Conservation (phyloP, 2,888 invertebrate species). For the Drosophila paranaensis region DNA sequence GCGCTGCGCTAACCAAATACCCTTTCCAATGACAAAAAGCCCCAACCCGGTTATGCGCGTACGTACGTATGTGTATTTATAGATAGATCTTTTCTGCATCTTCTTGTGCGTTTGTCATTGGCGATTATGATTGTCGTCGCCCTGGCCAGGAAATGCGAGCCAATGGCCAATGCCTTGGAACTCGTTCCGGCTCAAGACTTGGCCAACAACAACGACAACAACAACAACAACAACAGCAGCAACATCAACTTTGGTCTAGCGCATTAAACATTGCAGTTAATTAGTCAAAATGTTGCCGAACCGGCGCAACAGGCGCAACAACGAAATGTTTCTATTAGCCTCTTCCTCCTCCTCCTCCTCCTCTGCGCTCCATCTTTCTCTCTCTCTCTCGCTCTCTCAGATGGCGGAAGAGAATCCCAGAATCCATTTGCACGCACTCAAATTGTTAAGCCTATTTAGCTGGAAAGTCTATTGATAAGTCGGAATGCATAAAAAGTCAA, state of each 20-base stretch:
- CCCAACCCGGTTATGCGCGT: constrained; percentile 6
- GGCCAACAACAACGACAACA: constrained; percentile 6
- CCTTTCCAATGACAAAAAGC: constrained; percentile 30
- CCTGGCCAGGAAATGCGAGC: constrained; percentile 68
- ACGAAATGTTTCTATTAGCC: constrained; percentile 66
- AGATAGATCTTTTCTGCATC: constrained; percentile 36
- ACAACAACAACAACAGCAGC: constrained; percentile 2
- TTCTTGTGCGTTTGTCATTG: constrained; percentile 66
- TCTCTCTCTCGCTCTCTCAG: not conserved
- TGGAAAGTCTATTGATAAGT: constrained; percentile 15
- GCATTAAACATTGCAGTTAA: constrained; percentile 72
- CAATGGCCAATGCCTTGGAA: constrained; percentile 36
- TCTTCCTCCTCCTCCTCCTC: constrained; percentile 1
- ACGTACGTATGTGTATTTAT: constrained; percentile 10
- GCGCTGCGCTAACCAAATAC: constrained; percentile 33
- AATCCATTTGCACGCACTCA: constrained; percentile 51
- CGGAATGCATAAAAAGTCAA: constrained; percentile 8
- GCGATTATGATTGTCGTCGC: constrained; percentile 75
- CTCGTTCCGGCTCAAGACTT: constrained; percentile 29
- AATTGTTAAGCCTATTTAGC: constrained; percentile 23
- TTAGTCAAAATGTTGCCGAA: constrained; percentile 76
- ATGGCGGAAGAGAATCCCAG: constrained; percentile 8
- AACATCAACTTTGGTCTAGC: constrained; percentile 18
- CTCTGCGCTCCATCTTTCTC: too few relatives aligned
- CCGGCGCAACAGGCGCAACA: constrained; percentile 64